Conservation (phyloP, 2,113 vertebrate genomes). For the Periophthalmodon schlosseri region DNA sequence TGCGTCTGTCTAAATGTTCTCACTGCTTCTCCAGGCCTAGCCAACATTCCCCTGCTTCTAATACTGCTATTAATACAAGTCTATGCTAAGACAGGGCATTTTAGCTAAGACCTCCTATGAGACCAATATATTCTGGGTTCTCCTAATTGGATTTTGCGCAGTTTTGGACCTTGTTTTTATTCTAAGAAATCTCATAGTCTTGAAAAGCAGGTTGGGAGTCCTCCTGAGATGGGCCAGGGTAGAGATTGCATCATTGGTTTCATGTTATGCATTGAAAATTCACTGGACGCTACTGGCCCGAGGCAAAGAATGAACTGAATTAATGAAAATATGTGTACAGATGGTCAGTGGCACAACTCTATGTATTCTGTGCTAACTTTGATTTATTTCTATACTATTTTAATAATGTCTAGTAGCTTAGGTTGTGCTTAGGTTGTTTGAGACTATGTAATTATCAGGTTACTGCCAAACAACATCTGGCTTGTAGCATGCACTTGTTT, state of each 20-base stretch:
- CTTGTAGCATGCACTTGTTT: no score
- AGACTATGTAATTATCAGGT: no score
- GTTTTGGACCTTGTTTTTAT: slow-evolving; percentile 34
- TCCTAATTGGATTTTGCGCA: slow-evolving; percentile 50
- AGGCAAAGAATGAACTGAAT: slow-evolving; percentile 6
- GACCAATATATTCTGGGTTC: slow-evolving; percentile 36
- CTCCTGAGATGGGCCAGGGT: slow-evolving; percentile 32
- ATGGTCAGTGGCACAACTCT: neutral
- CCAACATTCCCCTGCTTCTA: neutral
- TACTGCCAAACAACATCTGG: no score
- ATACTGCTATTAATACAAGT: slow-evolving; percentile 11
- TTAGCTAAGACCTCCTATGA: slow-evolving; percentile 32
- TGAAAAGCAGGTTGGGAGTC: slow-evolving; percentile 43
- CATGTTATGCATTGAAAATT: slow-evolving; percentile 7
- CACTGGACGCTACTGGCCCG: neutral
- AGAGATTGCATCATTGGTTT: slow-evolving; percentile 14
- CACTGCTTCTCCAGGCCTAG: slow-evolving; percentile 9
- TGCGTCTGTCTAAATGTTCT: slow-evolving; percentile 20
- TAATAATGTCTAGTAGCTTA: neutral
- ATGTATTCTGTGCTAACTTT: neutral
- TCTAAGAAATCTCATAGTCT: slow-evolving; percentile 48
- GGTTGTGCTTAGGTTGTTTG: no score
- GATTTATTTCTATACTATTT: neutral
- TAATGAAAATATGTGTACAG: slow-evolving; percentile 3
- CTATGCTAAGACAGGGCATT: slow-evolving; percentile 10